Evolutionary conservation across 2,113 vertebrate species (phyloP).

Genomic region (Pygoscelis antarcticus): DNA sequence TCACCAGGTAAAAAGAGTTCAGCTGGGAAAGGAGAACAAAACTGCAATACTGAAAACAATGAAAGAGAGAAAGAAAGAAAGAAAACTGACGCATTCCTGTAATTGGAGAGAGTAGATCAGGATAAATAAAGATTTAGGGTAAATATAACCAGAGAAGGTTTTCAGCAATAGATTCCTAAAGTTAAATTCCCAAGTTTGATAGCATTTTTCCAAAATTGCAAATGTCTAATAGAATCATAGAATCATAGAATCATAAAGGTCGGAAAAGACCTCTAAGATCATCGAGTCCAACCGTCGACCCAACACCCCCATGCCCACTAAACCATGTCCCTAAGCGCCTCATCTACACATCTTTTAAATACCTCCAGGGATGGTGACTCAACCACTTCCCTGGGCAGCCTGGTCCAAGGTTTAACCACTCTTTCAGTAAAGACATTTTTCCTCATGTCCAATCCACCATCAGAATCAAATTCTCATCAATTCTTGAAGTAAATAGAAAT

Average conservation of each 20-base stretch:
- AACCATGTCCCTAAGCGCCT: too few species aligned
- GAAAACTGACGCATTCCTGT: not conserved
- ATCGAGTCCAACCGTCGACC: too few species aligned
- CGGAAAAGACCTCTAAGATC: too few species aligned
- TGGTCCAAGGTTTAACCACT: too few species aligned
- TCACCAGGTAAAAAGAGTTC: not conserved
- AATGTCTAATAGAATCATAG: not conserved
- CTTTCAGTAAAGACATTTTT: too few species aligned
- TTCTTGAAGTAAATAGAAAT: not conserved
- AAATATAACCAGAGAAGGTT: not conserved
- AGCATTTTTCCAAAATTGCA: not conserved
- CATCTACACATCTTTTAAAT: too few species aligned
- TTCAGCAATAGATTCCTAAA: not conserved
- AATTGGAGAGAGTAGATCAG: not conserved
- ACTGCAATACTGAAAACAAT: not conserved
- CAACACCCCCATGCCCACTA: too few species aligned
- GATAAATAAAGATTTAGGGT: not conserved
- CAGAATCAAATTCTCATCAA: not conserved
- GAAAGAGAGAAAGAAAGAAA: not conserved
- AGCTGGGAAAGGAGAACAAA: not conserved
- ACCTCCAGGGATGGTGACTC: too few species aligned
- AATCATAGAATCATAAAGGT: too few species aligned
- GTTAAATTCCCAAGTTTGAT: not conserved
- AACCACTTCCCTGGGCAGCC: too few species aligned
- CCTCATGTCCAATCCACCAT: not conserved